These are phyloP conservation scores for Orchesella flavescens DNA, from an alignment of 2,888 invertebrate species.

Conservation along the genomic window DNA sequence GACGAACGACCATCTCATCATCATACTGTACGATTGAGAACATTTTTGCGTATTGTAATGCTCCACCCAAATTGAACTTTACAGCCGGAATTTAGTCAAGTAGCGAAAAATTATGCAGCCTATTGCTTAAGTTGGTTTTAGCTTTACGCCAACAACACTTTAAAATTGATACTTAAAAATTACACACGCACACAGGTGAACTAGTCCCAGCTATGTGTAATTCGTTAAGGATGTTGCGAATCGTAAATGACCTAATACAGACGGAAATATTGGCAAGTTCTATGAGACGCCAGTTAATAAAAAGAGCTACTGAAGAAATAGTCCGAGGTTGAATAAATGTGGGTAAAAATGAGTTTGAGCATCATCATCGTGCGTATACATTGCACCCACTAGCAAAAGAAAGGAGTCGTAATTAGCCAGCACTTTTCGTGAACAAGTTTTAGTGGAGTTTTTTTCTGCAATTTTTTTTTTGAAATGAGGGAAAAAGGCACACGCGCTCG, in stretches of 20 bases:
- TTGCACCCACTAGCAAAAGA: background rate
- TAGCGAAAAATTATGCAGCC: no score
- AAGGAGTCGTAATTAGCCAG: constrained; percentile 55
- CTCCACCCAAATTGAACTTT: no score
- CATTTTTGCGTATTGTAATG: no score
- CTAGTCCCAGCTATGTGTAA: no score
- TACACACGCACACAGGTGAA: no score
- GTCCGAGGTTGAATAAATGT: constrained; percentile 13
- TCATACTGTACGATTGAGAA: constrained; percentile 8
- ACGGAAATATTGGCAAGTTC: no score
- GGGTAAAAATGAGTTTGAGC: background rate
- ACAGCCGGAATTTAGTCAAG: no score
- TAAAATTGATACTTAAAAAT: no score
- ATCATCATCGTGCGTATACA: constrained; percentile 4
- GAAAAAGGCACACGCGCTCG: constrained; percentile 9
- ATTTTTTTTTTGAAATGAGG: constrained; percentile 12
- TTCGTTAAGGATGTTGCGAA: no score
- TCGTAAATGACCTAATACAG: no score
- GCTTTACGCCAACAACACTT: no score
- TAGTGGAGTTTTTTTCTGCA: constrained; percentile 3
- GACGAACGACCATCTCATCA: constrained; percentile 61
- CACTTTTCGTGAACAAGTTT: constrained; percentile 37
- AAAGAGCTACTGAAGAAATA: background rate
- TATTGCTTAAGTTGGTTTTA: no score
- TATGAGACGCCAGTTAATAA: background rate